Conservation (phyloP, 2,113 vertebrate species). For the Canis aureus region DNA sequence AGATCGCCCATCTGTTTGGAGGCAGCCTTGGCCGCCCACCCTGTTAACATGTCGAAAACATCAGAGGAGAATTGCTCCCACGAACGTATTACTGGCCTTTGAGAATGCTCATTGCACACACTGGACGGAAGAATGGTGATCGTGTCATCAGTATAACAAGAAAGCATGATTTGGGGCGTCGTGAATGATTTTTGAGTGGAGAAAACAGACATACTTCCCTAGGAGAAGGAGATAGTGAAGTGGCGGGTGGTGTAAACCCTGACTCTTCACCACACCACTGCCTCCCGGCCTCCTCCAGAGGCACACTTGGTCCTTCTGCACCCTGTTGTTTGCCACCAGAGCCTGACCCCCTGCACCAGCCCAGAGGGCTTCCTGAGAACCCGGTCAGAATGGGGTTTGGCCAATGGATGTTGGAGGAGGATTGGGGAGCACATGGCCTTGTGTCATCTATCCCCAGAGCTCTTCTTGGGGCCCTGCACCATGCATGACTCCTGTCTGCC, state of each 20-base stretch:
- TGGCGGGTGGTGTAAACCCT: too few relatives aligned
- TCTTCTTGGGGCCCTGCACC: neutral
- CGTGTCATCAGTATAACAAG: too few relatives aligned
- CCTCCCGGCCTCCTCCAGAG: accelerated
- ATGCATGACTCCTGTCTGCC: too few relatives aligned
- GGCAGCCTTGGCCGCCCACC: neutral
- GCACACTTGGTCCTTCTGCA: too few relatives aligned
- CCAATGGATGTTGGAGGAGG: too few relatives aligned
- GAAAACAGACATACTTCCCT: accelerated
- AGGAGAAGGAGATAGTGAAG: neutral
- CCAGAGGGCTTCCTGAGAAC: too few relatives aligned
- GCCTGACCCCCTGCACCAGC: too few relatives aligned
- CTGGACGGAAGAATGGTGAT: neutral
- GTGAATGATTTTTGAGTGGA: neutral
- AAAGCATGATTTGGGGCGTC: neutral
- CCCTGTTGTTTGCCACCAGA: neutral
- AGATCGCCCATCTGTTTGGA: neutral
- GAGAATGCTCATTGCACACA: neutral
- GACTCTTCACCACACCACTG: accelerated
- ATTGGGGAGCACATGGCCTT: neutral
- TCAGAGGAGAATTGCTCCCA: neutral
- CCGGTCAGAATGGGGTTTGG: neutral
- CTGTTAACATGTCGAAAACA: too few relatives aligned
- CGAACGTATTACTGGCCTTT: neutral
- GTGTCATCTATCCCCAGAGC: too few relatives aligned